These are phyloP conservation scores for Matsumyia berberina DNA, from an alignment of 2,888 invertebrate species.

Conservation along the genomic window DNA sequence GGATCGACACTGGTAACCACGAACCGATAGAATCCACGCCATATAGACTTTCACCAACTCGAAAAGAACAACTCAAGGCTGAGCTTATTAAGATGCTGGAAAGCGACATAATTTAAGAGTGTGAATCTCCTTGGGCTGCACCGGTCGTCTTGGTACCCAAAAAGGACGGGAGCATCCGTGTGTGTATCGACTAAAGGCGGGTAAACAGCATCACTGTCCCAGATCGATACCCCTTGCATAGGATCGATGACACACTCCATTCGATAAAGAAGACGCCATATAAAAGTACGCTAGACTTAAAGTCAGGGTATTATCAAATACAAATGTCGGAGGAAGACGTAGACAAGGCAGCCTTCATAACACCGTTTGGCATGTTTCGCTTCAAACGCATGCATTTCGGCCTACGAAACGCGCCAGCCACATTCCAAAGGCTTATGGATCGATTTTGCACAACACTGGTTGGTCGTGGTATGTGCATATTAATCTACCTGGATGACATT, in stretches of 20 bases:
- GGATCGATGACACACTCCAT: slow-evolving; percentile 81
- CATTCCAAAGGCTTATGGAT: too few relatives aligned
- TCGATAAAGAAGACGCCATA: slow-evolving; percentile 15
- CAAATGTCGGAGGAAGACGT: slow-evolving; percentile 73
- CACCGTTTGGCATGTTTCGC: slow-evolving; percentile 78
- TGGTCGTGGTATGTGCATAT: slow-evolving; percentile 35
- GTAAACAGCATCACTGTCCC: slow-evolving; percentile 78
- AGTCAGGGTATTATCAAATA: slow-evolving; percentile 78
- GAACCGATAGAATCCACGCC: slow-evolving; percentile 80
- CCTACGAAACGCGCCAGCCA: slow-evolving; percentile 77
- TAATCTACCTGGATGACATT: slow-evolving; percentile 78
- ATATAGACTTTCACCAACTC: slow-evolving; percentile 79
- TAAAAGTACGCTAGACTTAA: slow-evolving; percentile 79
- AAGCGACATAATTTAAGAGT: slow-evolving; percentile 71
- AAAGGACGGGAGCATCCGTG: slow-evolving; percentile 76
- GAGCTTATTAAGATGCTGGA: slow-evolving; percentile 78
- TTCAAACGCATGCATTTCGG: slow-evolving; percentile 80
- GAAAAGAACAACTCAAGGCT: slow-evolving; percentile 54
- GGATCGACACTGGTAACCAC: slow-evolving; percentile 79
- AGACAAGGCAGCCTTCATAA: slow-evolving; percentile 79
- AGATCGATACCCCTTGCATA: slow-evolving; percentile 81
- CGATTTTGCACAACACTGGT: neutral
- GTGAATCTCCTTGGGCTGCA: slow-evolving; percentile 56
- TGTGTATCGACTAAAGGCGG: slow-evolving; percentile 79
- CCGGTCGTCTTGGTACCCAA: slow-evolving; percentile 77